These are phyloP conservation scores for Brachyistius frenatus DNA, from an alignment of 2,113 vertebrate genomes.

Conservation along the genomic window DNA sequence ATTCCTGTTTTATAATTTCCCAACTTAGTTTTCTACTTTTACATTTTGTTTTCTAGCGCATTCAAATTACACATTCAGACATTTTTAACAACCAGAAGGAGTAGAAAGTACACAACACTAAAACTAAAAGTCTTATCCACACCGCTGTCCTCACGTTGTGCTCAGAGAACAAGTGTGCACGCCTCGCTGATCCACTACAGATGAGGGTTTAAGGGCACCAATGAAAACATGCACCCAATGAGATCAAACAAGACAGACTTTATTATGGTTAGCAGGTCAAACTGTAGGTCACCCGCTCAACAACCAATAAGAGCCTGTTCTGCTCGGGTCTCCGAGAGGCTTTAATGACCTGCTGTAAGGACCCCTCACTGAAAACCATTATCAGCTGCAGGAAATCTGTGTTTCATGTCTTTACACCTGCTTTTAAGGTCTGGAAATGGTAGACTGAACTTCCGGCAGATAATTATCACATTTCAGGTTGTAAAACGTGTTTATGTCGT, in stretches of 20 bases:
- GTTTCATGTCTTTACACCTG: conserved; percentile 54
- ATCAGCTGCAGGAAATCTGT: conserved; percentile 52
- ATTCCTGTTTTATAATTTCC: too few species aligned
- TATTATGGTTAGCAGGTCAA: conserved; percentile 38
- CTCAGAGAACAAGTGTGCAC: conserved; percentile 3
- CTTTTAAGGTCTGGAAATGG: conserved; percentile 31
- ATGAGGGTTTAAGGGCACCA: conserved; percentile 15
- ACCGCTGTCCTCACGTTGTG: conserved; percentile 6
- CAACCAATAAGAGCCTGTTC: conserved; percentile 22
- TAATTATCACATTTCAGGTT: conserved; percentile 61
- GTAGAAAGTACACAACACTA: not conserved
- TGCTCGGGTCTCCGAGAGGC: conserved; percentile 6
- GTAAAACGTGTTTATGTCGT: conserved; percentile 24
- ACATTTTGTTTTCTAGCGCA: too few species aligned
- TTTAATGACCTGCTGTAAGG: conserved; percentile 47
- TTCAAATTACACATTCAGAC: too few species aligned
- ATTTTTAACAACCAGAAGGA: too few species aligned
- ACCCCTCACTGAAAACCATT: conserved; percentile 49
- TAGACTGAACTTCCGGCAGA: conserved; percentile 57
- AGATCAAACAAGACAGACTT: conserved; percentile 41
- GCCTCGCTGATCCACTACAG: conserved; percentile 21
- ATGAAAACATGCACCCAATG: conserved; percentile 50
- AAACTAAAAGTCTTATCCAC: not conserved
- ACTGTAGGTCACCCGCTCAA: not conserved
- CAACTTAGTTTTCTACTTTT: too few species aligned